These are phyloP conservation scores for Neosalanx taihuensis DNA, from an alignment of 2,797 vertebrate genomes.

Conservation along the genomic window DNA sequence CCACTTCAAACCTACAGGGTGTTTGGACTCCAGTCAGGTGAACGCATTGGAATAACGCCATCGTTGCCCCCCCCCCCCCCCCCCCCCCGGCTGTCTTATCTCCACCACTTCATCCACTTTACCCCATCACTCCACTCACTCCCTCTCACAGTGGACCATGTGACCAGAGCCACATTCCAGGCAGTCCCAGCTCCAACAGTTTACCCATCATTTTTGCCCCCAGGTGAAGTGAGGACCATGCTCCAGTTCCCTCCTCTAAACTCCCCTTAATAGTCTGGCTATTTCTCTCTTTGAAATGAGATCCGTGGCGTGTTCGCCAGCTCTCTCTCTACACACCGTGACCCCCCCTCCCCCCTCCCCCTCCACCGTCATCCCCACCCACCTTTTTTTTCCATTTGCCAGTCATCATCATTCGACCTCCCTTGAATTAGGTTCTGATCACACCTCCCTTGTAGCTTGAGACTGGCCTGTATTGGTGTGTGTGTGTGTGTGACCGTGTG, in stretches of 20 bases:
- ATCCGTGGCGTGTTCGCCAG: too few relatives aligned
- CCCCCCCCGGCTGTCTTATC: too few relatives aligned
- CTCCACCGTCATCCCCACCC: background rate
- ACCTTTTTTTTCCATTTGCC: background rate
- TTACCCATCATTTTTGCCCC: background rate
- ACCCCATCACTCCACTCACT: too few relatives aligned
- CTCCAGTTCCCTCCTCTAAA: too few relatives aligned
- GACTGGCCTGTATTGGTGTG: background rate
- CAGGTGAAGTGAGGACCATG: too few relatives aligned
- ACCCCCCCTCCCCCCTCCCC: background rate
- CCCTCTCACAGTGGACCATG: too few relatives aligned
- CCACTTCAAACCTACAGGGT: too few relatives aligned
- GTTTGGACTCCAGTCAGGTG: too few relatives aligned
- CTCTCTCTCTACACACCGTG: background rate
- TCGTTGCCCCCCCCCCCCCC: too few relatives aligned
- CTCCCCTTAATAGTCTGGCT: background rate
- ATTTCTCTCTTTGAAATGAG: background rate
- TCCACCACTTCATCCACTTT: too few relatives aligned
- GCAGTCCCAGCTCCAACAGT: background rate
- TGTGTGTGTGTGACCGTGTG: conserved; percentile 6
- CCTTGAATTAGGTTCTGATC: background rate
- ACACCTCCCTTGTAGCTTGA: background rate
- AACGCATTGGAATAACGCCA: too few relatives aligned
- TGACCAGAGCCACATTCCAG: background rate
- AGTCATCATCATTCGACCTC: background rate